These are phyloP conservation scores for Caenorhabditis sp. DNA, from an alignment of 2,888 invertebrate genomes.

Conservation along the genomic window DNA sequence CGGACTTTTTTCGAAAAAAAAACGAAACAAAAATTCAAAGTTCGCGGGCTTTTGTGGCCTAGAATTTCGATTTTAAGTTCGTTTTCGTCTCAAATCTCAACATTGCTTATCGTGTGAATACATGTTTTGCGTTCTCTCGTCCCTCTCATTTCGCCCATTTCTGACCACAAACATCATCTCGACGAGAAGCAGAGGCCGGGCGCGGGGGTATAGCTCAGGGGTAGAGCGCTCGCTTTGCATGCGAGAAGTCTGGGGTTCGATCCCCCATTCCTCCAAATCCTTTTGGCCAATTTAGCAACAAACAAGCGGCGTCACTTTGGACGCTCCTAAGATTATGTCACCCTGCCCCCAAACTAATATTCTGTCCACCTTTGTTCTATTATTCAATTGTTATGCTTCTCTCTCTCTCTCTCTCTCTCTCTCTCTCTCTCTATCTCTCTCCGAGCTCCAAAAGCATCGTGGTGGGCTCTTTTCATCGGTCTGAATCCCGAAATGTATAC, in stretches of 20 bases:
- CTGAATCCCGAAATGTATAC: conserved; percentile 43
- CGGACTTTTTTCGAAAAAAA: no score
- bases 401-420: background rate
- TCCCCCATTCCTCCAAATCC: conserved; percentile 67
- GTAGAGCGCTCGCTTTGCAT: conserved; percentile 75
- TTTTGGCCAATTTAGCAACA: conserved; percentile 31
- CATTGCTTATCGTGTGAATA: no score
- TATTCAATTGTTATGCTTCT: conserved; percentile 45
- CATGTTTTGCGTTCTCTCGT: background rate
- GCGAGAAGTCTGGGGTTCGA: conserved; percentile 71
- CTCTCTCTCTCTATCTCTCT: no score
- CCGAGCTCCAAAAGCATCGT: background rate
- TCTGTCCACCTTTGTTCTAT: conserved; percentile 17
- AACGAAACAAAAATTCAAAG: no score
- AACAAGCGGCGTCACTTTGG: conserved; percentile 1
- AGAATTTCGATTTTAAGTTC: no score
- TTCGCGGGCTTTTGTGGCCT: no score
- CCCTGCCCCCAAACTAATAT: background rate
- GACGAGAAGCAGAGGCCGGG: background rate
- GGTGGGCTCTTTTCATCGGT: conserved; percentile 17
- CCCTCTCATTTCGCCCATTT: background rate
- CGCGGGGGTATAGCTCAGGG: conserved; percentile 72
- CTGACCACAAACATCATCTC: background rate
- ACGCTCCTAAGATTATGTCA: background rate
- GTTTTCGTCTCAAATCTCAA: no score